Percentiles rank a stretch among this genome's conserved stretches.
Evolutionary conservation across 2,113 vertebrate species (phyloP).

Genomic region (Proteles cristata): DNA sequence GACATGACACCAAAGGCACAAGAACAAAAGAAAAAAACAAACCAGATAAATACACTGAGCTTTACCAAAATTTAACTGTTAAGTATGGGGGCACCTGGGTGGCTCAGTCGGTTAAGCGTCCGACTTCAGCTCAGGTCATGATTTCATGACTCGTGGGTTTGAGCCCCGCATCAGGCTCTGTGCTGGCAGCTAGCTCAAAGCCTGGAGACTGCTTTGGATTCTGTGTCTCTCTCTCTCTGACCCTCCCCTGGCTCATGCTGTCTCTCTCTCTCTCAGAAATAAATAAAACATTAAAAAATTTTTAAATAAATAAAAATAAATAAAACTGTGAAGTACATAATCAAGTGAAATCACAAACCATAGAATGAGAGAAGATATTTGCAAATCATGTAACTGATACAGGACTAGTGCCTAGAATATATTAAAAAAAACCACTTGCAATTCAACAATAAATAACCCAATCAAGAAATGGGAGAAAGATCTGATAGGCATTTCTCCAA

Average conservation of each 20-base stretch:
- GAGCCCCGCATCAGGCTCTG: too few relatives aligned
- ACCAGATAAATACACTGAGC: not conserved
- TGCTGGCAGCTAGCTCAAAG: too few relatives aligned
- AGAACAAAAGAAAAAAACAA: not conserved
- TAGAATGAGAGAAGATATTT: constrained; percentile 12
- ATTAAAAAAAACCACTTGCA: not conserved
- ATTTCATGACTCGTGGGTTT: too few relatives aligned
- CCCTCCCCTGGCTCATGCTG: too few relatives aligned
- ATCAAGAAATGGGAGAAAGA: not conserved
- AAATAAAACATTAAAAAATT: too few relatives aligned
- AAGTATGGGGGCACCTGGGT: too few relatives aligned
- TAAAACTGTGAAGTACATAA: not conserved
- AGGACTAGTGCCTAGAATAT: not conserved
- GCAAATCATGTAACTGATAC: not conserved
- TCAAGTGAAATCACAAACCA: not conserved
- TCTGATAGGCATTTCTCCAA: not conserved
- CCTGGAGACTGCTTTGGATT: too few relatives aligned
- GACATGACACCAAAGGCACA: not conserved
- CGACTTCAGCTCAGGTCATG: too few relatives aligned
- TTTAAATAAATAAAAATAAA: too few relatives aligned
- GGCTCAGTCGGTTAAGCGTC: too few relatives aligned
- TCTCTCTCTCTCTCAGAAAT: too few relatives aligned
- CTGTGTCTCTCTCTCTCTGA: too few relatives aligned
- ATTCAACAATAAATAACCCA: not conserved
- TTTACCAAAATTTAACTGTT: not conserved